Conservation (phyloP, 2,113 vertebrate species). For the Chloropsis cyanopogon region DNA sequence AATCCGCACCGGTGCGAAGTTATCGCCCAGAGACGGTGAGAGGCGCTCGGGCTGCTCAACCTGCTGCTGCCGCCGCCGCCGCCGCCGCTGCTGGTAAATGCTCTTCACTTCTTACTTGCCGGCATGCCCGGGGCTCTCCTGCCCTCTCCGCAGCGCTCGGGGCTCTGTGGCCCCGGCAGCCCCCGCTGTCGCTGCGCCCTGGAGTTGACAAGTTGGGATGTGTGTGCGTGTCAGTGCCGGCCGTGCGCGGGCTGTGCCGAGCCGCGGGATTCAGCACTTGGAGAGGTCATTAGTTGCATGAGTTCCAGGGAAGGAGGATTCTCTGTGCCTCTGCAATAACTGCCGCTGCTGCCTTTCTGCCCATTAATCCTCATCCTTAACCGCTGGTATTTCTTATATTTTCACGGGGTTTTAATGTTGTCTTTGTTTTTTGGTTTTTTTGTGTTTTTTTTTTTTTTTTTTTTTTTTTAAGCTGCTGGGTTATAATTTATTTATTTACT, state of each 20-base stretch:
- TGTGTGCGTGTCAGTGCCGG: background rate
- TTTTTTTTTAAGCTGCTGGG: background rate
- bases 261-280: constrained; percentile 66
- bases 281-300: constrained; percentile 74
- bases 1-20: constrained; percentile 76
- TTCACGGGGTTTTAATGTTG: constrained; percentile 45
- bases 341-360: constrained; percentile 46
- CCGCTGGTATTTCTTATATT: constrained; percentile 42
- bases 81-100: constrained; percentile 70
- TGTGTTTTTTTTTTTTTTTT: no score
- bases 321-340: constrained; percentile 60
- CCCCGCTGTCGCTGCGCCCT: background rate
- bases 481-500: background rate
- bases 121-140: constrained; percentile 56
- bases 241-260: background rate
- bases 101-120: constrained; percentile 66
- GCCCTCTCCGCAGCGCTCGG: constrained; percentile 41
- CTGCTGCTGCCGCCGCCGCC: constrained; percentile 28
- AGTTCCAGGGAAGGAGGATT: constrained; percentile 53
- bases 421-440: background rate
- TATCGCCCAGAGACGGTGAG: constrained; percentile 73
- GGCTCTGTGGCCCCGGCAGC: background rate
- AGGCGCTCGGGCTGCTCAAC: constrained; percentile 73
- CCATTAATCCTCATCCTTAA: constrained; percentile 14
- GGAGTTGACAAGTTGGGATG: constrained; percentile 72